Percentiles rank a stretch among this genome's conserved stretches.
Conservation (phyloP, 2,113 vertebrate species). For the Barbus barbus region DNA sequence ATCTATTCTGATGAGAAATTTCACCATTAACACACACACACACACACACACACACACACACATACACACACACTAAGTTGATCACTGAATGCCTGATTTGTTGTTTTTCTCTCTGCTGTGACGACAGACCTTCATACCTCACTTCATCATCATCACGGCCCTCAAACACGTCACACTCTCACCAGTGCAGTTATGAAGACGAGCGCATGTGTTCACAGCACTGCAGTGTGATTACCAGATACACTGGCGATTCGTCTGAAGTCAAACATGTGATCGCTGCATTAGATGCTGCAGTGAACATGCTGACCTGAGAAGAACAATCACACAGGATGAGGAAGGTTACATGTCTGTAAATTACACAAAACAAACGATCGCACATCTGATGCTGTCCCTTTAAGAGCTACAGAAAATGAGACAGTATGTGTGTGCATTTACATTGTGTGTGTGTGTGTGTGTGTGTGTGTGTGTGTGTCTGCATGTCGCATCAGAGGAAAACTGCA, state of each 20-base stretch:
- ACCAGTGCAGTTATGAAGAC: too few relatives aligned
- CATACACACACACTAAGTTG: not conserved
- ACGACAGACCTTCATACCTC: too few relatives aligned
- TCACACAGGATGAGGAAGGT: not conserved
- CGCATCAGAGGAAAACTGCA: slow-evolving; percentile 6
- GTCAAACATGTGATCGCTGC: not conserved
- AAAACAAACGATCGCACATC: not conserved
- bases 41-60: slow-evolving; percentile 13
- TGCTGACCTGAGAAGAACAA: not conserved
- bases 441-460: not conserved
- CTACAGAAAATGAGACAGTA: not conserved
- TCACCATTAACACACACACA: slow-evolving; percentile 24
- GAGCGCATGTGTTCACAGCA: too few relatives aligned
- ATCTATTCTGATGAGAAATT: not conserved
- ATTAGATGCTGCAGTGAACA: not conserved
- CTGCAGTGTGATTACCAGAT: too few relatives aligned
- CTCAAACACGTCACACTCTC: too few relatives aligned
- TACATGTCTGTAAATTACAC: not conserved
- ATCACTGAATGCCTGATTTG: too few relatives aligned
- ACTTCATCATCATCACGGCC: too few relatives aligned
- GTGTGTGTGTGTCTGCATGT: not conserved
- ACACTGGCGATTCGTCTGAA: too few relatives aligned
- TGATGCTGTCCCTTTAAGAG: not conserved
- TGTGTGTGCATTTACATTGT: not conserved
- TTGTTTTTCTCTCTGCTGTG: too few relatives aligned